phyloP scores from a whole-genome alignment of 2,113 vertebrate genomes.

The mouse (Mus musculus) region GRCm39 chr15:28848501-28849000 shows the following conservation, averaged over 20 bases:
- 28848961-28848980: not conserved
- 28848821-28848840: not conserved
- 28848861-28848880: too few species aligned
- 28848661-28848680: too few species aligned
- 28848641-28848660: not conserved
- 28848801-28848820: not conserved
- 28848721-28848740: not conserved
- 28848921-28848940: not conserved
- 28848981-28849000: not conserved
- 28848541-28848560: not conserved
- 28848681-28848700: too few species aligned
- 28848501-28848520: not conserved
- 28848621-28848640: not conserved
- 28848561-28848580: not conserved
- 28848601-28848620: not conserved
- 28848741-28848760: not conserved
- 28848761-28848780: too few species aligned
- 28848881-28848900: not conserved
- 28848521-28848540: too few species aligned
- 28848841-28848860: not conserved
- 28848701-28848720: not conserved
- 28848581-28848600: not conserved
- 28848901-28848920: not conserved
- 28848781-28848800: not conserved
- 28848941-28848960: not conserved